Evolutionary conservation across 1,140 invertebrate genomes (phyloP).

Genomic region (Drosophila grimshawi): DNA sequence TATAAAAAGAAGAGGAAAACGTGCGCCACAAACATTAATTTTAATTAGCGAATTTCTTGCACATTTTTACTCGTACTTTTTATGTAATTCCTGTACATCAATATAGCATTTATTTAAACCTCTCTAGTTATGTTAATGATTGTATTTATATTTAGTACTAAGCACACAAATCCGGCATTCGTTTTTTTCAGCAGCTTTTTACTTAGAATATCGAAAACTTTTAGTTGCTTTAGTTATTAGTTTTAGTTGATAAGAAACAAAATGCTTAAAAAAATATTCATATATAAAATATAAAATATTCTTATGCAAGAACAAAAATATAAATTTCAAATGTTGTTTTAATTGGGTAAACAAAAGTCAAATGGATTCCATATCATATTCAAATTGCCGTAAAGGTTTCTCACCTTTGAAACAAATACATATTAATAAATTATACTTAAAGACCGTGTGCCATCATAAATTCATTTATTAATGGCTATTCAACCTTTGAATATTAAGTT

Average conservation of each 20-base stretch:
- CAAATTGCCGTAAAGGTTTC: too few relatives aligned
- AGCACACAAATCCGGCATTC: slow-evolving; percentile 32
- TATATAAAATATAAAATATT: slow-evolving; percentile 79
- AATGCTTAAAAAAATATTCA: slow-evolving; percentile 60
- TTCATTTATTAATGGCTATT: background rate
- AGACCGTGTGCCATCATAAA: background rate
- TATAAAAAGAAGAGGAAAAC: slow-evolving; percentile 27
- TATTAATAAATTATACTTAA: background rate
- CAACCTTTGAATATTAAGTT: background rate
- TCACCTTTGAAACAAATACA: background rate
- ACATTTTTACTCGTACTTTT: slow-evolving; percentile 42
- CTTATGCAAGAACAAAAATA: slow-evolving; percentile 56
- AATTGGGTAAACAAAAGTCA: background rate
- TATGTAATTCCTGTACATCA: slow-evolving; percentile 54
- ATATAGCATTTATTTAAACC: slow-evolving; percentile 66
- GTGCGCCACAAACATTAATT: slow-evolving; percentile 45
- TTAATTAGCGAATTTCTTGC: slow-evolving; percentile 74
- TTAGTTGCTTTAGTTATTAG: slow-evolving; percentile 59
- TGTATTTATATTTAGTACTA: slow-evolving; percentile 43
- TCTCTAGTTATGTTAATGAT: slow-evolving; percentile 38
- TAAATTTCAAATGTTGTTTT: slow-evolving; percentile 22
- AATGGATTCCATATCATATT: background rate
- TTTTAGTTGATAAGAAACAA: slow-evolving; percentile 54
- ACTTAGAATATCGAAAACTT: slow-evolving; percentile 37
- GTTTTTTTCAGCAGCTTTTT: slow-evolving; percentile 42